These are phyloP conservation scores for Rhinogobius similis DNA, from an alignment of 2,113 vertebrate species.

Conservation along the genomic window DNA sequence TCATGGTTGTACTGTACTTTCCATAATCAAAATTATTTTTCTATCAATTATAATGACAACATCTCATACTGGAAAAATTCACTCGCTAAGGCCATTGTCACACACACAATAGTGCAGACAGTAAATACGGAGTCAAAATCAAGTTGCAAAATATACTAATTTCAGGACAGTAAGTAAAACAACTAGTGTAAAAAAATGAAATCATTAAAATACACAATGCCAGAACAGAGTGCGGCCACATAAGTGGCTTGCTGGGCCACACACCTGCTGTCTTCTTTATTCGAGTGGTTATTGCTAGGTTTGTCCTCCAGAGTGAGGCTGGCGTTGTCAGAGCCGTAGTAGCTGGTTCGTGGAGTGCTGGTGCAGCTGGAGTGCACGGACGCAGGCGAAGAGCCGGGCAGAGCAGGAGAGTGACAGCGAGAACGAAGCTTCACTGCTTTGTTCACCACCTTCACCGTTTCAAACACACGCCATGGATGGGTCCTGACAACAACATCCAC, in stretches of 20 bases:
- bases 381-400: constrained; percentile 69
- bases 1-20: background rate
- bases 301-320: constrained; percentile 72
- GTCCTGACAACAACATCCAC: constrained; percentile 44
- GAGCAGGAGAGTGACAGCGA: constrained; percentile 70
- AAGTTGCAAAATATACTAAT: too few relatives aligned
- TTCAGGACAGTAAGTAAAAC: background rate
- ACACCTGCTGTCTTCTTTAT: constrained; percentile 71
- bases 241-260: background rate
- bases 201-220: too few relatives aligned
- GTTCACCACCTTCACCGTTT: constrained; percentile 82
- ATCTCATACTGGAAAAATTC: background rate
- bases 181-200: too few relatives aligned
- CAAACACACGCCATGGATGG: constrained; percentile 81
- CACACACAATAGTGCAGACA: too few relatives aligned
- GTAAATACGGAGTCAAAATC: too few relatives aligned
- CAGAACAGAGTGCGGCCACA: too few relatives aligned
- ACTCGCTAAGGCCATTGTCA: too few relatives aligned
- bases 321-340: constrained; percentile 69
- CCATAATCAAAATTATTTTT: background rate
- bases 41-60: background rate
- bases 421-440: constrained; percentile 75
- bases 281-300: constrained; percentile 19
- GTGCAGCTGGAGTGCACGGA: constrained; percentile 72
- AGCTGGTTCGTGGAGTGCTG: constrained; percentile 77